Evolutionary conservation across 1,140 invertebrate species (phyloP), one percentile per base, ranked within the genome.

Genomic region (Pseudomyrmex gracilis): DNA sequence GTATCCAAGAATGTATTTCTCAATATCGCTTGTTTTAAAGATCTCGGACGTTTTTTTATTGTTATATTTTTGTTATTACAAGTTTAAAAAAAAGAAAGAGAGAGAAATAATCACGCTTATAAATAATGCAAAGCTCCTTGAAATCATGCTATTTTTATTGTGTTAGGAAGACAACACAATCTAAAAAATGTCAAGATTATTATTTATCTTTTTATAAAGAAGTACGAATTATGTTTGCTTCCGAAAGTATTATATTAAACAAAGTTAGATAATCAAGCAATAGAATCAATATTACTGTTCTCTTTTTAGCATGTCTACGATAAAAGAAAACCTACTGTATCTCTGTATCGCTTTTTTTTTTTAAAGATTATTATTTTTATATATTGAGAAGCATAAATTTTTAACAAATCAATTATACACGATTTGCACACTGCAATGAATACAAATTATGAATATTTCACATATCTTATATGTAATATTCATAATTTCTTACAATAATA

Each of bases 161-260:
- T 34, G 34, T 77, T 45, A 66, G 53, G 3, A 55, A 43, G 20
- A 20, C 47, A 76, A 64, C 22, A 53, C 73, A 34, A 34, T 34
- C 34, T 34, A 34, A 34, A 34, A 34, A 34, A 34, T 34, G 34
- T 34, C 34, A 34, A 34, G 34, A 34, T 34, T 34, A 34, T 34
- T 34, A 34, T 34, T n/a, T n/a, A n/a, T n/a, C n/a, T n/a, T n/a
- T n/a, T 76, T 22, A 1, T 22, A 45, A 51, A 53, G 13, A 22
- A 45, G 20, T 70, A 61, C 43, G n/a, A 80, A 80, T 80, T 66
- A 80, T 80, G 67, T 70, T 34, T 73, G 70, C 55, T 47, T 70
- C 43, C 53, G 22, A 71, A 43, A 49, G 17, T 53, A 34, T 78
- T 78, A 53, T 76, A 17, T 68, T 57, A 78, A 13, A 68, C n/a